Conservation (phyloP, 1,140 invertebrate species). For the Streblospio benedicti region DNA sequence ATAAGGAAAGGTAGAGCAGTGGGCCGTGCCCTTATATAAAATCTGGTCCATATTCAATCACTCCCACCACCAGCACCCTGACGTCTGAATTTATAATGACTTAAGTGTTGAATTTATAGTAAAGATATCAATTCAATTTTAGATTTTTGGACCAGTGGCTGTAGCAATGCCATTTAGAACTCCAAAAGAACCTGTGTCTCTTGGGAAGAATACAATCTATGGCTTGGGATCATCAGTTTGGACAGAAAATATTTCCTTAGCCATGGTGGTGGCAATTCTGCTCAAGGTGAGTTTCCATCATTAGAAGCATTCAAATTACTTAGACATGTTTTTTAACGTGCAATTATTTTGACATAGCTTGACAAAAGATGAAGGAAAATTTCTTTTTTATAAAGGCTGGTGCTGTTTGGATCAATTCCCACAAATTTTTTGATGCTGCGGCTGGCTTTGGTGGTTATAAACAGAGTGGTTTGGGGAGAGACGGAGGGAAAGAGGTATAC, state of each 20-base stretch:
- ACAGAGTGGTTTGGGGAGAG: slow-evolving; percentile 48
- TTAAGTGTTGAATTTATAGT: no score
- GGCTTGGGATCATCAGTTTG: slow-evolving; percentile 52
- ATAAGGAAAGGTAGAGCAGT: no score
- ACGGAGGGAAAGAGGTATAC: slow-evolving; percentile 47
- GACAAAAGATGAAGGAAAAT: no score
- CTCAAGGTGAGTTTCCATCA: no score
- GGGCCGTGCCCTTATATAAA: no score
- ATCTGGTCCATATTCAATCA: no score
- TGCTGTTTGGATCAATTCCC: slow-evolving; percentile 55
- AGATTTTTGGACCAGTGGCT: slow-evolving; percentile 49
- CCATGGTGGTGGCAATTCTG: slow-evolving; percentile 51
- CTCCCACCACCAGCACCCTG: no score
- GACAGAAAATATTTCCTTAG: slow-evolving; percentile 53
- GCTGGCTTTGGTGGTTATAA: slow-evolving; percentile 50
- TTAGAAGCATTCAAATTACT: no score
- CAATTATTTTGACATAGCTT: no score
- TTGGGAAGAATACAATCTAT: slow-evolving; percentile 53
- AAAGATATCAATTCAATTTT: no score
- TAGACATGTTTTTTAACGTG: no score
- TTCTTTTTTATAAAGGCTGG: no score
- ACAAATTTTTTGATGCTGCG: slow-evolving; percentile 51
- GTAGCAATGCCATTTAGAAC: slow-evolving; percentile 53
- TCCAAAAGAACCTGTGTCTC: slow-evolving; percentile 53
- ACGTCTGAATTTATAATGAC: slow-evolving; percentile 5